Conservation (phyloP, 2,113 vertebrate genomes). For the Elgaria multicarinata region DNA sequence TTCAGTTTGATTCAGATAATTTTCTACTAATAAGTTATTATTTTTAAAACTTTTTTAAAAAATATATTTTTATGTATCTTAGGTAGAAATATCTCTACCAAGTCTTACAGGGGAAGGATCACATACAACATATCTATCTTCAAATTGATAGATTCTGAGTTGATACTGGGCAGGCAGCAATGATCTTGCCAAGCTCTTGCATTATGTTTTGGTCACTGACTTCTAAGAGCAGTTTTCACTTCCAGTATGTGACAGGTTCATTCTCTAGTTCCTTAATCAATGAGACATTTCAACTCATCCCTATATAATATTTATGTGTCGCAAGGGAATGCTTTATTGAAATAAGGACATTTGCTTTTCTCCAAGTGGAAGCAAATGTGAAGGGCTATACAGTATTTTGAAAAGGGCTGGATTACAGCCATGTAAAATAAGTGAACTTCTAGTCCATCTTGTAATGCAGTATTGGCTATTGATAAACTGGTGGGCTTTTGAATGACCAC, state of each 20-base stretch:
- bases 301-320: constrained; percentile 67
- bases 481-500: constrained; percentile 18
- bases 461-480: constrained; percentile 8
- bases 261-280: constrained; percentile 67
- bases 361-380: constrained; percentile 24
- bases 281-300: constrained; percentile 62
- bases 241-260: constrained; percentile 65
- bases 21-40: too few relatives aligned
- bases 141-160: constrained; percentile 44
- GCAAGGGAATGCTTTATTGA: constrained; percentile 51
- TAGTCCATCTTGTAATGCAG: neutral
- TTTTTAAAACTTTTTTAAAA: neutral
- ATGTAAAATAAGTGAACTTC: neutral
- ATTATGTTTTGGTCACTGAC: constrained; percentile 60
- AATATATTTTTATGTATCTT: neutral
- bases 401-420: constrained; percentile 1
- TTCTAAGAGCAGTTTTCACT: constrained; percentile 66
- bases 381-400: neutral
- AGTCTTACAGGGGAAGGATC: constrained; percentile 34
- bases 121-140: constrained; percentile 24
- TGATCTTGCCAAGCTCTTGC: neutral
- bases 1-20: too few relatives aligned
- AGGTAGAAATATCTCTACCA: constrained; percentile 38
- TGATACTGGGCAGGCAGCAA: neutral
- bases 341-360: constrained; percentile 41